These are phyloP conservation scores for Hypanus sabinus DNA, from an alignment of 2,113 vertebrate species.

Conservation along the genomic window DNA sequence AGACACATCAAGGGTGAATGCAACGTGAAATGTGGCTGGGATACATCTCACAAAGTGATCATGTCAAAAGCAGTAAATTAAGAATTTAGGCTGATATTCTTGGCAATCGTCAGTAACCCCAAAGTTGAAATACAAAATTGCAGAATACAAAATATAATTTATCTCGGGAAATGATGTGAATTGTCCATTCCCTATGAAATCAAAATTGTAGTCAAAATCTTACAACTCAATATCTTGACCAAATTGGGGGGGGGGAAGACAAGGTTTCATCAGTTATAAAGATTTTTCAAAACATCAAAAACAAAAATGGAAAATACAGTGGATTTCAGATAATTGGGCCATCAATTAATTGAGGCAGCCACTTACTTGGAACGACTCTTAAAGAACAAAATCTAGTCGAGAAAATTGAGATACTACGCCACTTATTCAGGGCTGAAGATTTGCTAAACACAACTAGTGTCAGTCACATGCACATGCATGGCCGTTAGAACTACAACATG, in stretches of 20 bases:
- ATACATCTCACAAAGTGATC: neutral
- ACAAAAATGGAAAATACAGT: too few relatives aligned
- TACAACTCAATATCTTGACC: neutral
- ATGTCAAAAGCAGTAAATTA: neutral
- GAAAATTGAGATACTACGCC: too few relatives aligned
- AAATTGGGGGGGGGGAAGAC: neutral
- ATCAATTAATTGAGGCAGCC: too few relatives aligned
- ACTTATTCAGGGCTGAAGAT: too few relatives aligned
- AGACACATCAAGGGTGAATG: too few relatives aligned
- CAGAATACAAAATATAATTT: neutral
- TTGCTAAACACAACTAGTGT: too few relatives aligned
- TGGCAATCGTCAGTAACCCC: neutral
- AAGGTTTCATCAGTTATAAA: neutral
- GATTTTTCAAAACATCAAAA: neutral
- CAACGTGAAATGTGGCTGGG: too few relatives aligned
- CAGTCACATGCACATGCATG: too few relatives aligned
- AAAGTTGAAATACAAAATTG: neutral
- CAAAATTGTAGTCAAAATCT: neutral
- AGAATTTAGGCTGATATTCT: neutral
- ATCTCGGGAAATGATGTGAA: neutral
- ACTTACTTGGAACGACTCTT: too few relatives aligned
- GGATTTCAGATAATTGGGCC: too few relatives aligned
- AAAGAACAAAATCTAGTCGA: neutral
- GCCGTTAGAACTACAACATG: too few relatives aligned
- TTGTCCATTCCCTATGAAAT: neutral